Base-by-base conservation (phyloP, 2,797 vertebrate species). In the Sebastes aleutianus region DNA sequence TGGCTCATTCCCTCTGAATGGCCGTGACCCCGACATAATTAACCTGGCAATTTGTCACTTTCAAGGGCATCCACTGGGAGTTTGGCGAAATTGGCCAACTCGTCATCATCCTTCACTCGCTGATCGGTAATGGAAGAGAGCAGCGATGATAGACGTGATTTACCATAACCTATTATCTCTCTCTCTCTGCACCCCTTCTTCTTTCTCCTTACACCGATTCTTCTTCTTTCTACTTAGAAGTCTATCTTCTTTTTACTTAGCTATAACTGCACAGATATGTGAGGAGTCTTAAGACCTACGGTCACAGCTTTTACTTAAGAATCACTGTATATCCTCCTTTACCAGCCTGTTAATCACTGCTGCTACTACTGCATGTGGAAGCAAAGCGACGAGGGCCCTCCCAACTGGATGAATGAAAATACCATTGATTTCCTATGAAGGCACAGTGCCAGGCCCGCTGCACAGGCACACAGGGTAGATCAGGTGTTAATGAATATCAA, bases 401-500 rank as follows among this genome's bases (percentile, higher is more conserved):
- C 79, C 67, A 83, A 87, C 84, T 86, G 83, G 84, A 86, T 92
- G 78, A 92, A 91, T 89, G 85, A 89, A 95, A 94, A 91, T 83
- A 74, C 64, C 85, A 95, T 93, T 90, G 94, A 93, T 94, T 93
- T 95, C 91, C 89, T 87, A 85, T 92, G 74, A 85, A 86, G 88
- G 87, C 86, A 82, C 63, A 36, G 64, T 65, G 89, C 87, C 88
- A 89, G 84, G 74, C 73, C 77, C 18, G 20, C 79, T 84, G 82
- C 84, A 68, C 59, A 85, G 76, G 83, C 84, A 84, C 78, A 82
- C 73, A 27, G 70, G 80, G 85, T 81, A 57, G 85, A 91, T 91
- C 90, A 87, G 86, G 86, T 92, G 91, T 94, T 93, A 93, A 94
- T 93, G 91, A 92, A 94, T 90, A 91, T 89, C 87, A 91, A 92